Percentiles rank a stretch among this genome's conserved stretches.
Evolutionary conservation across 2,797 vertebrate species (phyloP).

Genomic region (Bradypus variegatus): DNA sequence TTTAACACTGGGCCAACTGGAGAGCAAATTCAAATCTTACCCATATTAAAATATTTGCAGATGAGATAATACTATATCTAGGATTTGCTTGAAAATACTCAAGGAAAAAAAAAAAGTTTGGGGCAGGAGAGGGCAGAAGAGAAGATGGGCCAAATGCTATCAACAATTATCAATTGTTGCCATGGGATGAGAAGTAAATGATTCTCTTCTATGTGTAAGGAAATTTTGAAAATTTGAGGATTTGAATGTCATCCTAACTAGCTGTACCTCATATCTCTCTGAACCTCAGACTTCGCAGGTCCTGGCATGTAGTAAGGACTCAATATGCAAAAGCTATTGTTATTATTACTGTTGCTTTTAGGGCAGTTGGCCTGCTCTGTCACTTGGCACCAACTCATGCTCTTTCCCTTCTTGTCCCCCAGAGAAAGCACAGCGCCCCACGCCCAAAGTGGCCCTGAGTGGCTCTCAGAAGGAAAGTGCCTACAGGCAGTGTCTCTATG

Average conservation of each 20-base stretch:
- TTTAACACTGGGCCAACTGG: not conserved
- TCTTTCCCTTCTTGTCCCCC: not conserved
- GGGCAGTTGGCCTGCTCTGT: not conserved
- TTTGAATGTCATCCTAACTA: too few species aligned
- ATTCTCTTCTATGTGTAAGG: not conserved
- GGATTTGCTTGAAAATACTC: not conserved
- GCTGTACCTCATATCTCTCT: not conserved
- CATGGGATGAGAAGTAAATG: not conserved
- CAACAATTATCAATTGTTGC: not conserved
- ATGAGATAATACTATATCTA: not conserved
- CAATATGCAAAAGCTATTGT: not conserved
- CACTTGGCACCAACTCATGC: not conserved
- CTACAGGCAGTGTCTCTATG: constrained; percentile 82
- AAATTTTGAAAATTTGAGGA: not conserved
- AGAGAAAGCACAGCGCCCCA: constrained; percentile 73
- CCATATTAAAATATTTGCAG: not conserved
- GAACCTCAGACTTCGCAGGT: not conserved
- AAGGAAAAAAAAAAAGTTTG: not conserved
- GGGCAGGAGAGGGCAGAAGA: not conserved
- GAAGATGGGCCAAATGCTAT: not conserved
- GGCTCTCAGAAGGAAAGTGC: constrained; percentile 68
- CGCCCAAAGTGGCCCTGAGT: constrained; percentile 66
- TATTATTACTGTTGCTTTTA: not conserved
- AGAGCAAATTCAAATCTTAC: not conserved
- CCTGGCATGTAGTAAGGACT: not conserved